Percentiles rank a stretch among this genome's conserved stretches.
Evolutionary conservation across 2,797 vertebrate species (phyloP).

Genomic region (Cynopterus sphinx): DNA sequence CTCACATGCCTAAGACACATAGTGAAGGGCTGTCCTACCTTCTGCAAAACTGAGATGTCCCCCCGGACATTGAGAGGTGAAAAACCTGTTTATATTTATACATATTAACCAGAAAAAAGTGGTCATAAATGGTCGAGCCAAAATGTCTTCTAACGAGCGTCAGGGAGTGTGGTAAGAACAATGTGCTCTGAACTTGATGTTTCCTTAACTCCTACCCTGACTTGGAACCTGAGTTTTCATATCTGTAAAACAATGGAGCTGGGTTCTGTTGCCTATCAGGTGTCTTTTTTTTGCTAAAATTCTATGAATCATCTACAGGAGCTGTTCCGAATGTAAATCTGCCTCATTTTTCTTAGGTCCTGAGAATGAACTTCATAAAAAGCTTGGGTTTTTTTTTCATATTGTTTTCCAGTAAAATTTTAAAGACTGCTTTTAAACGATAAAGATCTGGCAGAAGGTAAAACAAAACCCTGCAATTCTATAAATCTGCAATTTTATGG

Average conservation of each 20-base stretch:
- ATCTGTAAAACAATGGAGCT: not conserved
- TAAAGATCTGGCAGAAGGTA: not conserved
- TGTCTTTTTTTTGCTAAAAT: not conserved
- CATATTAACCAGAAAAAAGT: not conserved
- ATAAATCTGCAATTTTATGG: not conserved
- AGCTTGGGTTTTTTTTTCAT: not conserved
- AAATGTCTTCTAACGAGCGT: not conserved
- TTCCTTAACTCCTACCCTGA: not conserved
- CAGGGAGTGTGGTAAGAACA: not conserved
- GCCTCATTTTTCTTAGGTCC: not conserved
- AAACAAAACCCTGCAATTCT: not conserved
- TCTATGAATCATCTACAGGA: not conserved
- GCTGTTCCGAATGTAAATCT: not conserved
- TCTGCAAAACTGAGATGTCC: not conserved
- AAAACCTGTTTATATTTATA: no score
- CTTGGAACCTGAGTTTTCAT: not conserved
- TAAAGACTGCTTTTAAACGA: not conserved
- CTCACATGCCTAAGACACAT: not conserved
- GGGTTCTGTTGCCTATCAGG: not conserved
- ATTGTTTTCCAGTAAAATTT: not conserved
- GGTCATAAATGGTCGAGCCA: not conserved
- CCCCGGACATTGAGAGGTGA: fast-evolving
- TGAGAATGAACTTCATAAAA: not conserved
- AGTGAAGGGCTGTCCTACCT: not conserved
- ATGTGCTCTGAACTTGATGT: not conserved